Base-by-base conservation (phyloP, 2,113 vertebrate genomes). In the Leiothrix lutea region DNA sequence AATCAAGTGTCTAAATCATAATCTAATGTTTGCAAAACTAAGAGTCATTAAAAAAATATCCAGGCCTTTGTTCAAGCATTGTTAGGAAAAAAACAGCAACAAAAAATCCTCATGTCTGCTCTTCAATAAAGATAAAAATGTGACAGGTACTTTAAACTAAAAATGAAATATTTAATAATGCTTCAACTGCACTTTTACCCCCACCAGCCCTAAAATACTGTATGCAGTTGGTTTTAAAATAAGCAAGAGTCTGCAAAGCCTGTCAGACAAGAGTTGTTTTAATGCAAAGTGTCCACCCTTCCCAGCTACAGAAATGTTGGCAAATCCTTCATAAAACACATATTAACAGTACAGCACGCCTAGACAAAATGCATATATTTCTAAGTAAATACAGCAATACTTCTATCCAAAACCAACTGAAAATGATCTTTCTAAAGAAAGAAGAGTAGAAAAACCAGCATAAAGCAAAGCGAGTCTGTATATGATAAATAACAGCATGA, bases 401-500 rank as follows among this genome's bases (percentile, higher is more conserved):
- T 62, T 92, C 42, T 26, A 88, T 38, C 42, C 22, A 85, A 88
- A 92, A 62, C 28, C 56, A 81, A 80, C 18, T 31, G 58, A 69
- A 77, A 86, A 65, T 14, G 10, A 81, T 90, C 51, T 66, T 95
- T 87, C 57, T 64, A 88, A 91, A 94, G 65, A 75, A 94, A 94
- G 78, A 70, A 88, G 36, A 70, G 53, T 12, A 82, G 66, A 69
- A 87, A 96, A 90, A 82, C 42, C 31, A 48, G 26, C 21, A 86
- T 9, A 79, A 96, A 95, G 64, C 58, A 91, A 89, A 97, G 47
- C 65, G 94, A 94, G 86, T 58, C 75, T 21, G 28, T 48, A 57
- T 80, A 88, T 56, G 67, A 96, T 65, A 97, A 93, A 88, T 60
- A 81, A 79, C 26, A 87, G 86, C 77, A 80, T 57, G 78, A 86